phyloP scores from a whole-genome alignment of 1,140 invertebrate species.

The Amyelois transitella region DNA sequence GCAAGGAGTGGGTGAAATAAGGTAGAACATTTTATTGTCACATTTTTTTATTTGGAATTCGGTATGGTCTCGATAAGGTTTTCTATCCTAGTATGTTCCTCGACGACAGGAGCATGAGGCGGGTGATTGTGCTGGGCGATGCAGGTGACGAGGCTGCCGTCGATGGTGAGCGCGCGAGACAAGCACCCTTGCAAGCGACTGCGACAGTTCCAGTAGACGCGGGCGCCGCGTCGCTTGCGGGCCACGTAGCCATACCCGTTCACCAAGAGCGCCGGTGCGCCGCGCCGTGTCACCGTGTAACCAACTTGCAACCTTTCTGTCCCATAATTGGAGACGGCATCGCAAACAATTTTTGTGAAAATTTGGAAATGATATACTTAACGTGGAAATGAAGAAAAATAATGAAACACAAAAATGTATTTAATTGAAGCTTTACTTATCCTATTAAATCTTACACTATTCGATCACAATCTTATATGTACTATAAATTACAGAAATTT shows the following conservation, averaged over 20 bases:
- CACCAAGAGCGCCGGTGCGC: constrained; percentile 51
- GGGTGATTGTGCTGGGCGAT: constrained; percentile 41
- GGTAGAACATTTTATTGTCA: not conserved
- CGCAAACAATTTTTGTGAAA: not conserved
- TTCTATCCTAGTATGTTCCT: constrained; percentile 45
- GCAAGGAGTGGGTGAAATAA: not conserved
- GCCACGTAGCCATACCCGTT: constrained; percentile 50
- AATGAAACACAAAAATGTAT: not conserved
- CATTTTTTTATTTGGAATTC: constrained; percentile 13
- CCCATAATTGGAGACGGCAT: constrained; percentile 3
- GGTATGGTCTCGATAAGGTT: constrained; percentile 57
- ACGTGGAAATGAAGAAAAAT: too few relatives aligned
- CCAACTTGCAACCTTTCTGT: constrained; percentile 20
- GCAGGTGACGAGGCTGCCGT: constrained; percentile 36
- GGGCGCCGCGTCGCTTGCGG: constrained; percentile 48
- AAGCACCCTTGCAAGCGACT: constrained; percentile 35
- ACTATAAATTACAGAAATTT: not conserved
- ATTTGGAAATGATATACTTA: too few relatives aligned
- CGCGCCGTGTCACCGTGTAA: constrained; percentile 55
- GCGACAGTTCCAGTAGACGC: constrained; percentile 62
- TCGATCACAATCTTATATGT: constrained; percentile 31
- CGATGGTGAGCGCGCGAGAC: constrained; percentile 47
- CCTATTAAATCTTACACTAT: constrained; percentile 25
- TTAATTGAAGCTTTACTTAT: constrained; percentile 9
- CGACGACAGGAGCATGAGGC: constrained; percentile 24